phyloP scores from a whole-genome alignment of 2,113 vertebrate species.

The Mus spicilegus region DNA sequence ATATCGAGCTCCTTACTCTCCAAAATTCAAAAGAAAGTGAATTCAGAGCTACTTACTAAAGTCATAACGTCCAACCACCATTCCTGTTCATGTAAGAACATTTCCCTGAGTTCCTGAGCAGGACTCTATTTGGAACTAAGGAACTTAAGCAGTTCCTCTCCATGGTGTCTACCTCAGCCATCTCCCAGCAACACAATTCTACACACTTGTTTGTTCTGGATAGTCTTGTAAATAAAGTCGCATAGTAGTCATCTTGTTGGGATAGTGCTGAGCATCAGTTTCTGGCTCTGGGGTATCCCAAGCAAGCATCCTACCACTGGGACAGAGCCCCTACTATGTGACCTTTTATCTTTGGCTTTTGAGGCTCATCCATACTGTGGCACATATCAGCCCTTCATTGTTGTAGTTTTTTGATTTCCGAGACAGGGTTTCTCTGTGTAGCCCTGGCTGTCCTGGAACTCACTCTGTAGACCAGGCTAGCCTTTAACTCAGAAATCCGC shows the following conservation, averaged over 20 bases:
- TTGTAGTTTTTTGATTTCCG: no score
- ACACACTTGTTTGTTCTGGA: not conserved
- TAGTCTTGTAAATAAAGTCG: not conserved
- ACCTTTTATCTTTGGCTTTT: conserved; percentile 8
- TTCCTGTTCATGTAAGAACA: not conserved
- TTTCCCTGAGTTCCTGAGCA: not conserved
- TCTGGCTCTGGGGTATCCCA: not conserved
- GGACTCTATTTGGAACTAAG: not conserved
- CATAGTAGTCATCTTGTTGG: not conserved
- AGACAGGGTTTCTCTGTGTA: no score
- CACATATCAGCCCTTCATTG: not conserved
- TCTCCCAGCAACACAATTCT: not conserved
- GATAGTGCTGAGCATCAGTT: not conserved
- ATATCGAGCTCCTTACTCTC: not conserved
- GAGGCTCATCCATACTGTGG: not conserved
- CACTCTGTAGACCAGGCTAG: no score
- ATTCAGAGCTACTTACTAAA: not conserved
- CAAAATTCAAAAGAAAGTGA: not conserved
- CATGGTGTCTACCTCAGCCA: not conserved
- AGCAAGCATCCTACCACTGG: not conserved
- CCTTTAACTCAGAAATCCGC: no score
- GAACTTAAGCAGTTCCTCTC: not conserved
- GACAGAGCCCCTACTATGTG: not conserved
- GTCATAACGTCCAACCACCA: not conserved
- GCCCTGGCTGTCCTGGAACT: no score